Evolutionary conservation across 2,888 invertebrate genomes (phyloP), one percentile per base, ranked within the genome.

Genomic region (Oasisia sp.): DNA sequence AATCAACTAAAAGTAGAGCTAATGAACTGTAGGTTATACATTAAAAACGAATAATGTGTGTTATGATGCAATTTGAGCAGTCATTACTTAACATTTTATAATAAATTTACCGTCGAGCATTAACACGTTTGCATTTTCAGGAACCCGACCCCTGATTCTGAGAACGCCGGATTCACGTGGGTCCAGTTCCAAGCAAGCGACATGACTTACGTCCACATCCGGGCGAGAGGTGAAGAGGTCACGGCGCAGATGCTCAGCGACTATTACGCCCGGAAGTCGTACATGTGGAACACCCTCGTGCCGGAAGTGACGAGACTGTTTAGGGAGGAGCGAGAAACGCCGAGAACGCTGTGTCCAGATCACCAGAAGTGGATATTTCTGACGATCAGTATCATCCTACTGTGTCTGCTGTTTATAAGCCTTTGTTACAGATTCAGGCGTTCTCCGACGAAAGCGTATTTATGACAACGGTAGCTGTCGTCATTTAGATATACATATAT

Each of bases 231-330:
- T 89, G 89, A 89, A 2, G 90, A 92, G 19, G 90, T 93, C 56
- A 58, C 89, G 7, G 89, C 91, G 7, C 92, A 91, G 90, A 91
- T 93, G 91, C 56, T 58, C n/a, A 32, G n/a, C 19, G 90, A 89
- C 32, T 92, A 45, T 89, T 38, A 92, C 14, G 92, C 91, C 38
- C 45, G 91, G 38, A 91, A 93, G 92, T 92, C 92, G 27, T 92
- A 92, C 19, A 91, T 93, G 90, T 93, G 93, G 93, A 93, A 93
- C 89, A 91, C 74, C 32, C 93, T 93, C 45, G 91, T 93, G 7
- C 92, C 93, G 5, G 92, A 89, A 1, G 45, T 92, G 0, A 45
- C 92, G 27, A 74, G 74, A 74, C 74, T 74, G 74, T 74, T 74
- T 74, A 14, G 74, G 74, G 74, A 74, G 2, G 74, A 74, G 19